phyloP scores from a whole-genome alignment of 2,113 vertebrate species.

The Dromiciops gliroides region DNA sequence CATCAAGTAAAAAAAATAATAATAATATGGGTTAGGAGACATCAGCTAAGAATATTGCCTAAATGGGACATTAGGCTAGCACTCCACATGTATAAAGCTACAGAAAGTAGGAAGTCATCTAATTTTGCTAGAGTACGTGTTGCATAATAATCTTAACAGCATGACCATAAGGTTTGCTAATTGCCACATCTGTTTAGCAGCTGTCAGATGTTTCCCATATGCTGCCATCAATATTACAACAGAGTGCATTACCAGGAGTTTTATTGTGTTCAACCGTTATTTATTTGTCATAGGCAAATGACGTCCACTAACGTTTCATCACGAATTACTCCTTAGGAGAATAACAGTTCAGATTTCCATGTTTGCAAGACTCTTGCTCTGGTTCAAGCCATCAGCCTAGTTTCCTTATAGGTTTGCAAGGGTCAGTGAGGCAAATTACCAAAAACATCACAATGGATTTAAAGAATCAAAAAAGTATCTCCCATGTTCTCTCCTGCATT shows the following conservation, averaged over 20 bases:
- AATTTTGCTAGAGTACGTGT: conserved; percentile 80
- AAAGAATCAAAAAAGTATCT: conserved; percentile 19
- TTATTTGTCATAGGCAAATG: conserved; percentile 86
- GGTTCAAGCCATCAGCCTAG: not conserved
- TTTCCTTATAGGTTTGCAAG: not conserved
- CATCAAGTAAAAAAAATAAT: conserved; percentile 71
- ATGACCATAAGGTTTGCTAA: conserved; percentile 90
- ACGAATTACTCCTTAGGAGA: conserved; percentile 77
- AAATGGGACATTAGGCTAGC: conserved; percentile 56
- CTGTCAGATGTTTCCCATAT: conserved; percentile 89
- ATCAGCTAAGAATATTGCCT: conserved; percentile 38
- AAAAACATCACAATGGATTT: conserved; percentile 23
- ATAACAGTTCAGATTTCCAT: not conserved
- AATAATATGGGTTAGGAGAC: conserved; percentile 43
- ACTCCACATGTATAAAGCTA: conserved; percentile 71
- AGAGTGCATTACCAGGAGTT: conserved; percentile 83
- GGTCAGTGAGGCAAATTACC: not conserved
- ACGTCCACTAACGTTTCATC: conserved; percentile 80
- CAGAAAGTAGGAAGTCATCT: conserved; percentile 77
- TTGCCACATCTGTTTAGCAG: conserved; percentile 91
- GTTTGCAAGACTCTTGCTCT: not conserved
- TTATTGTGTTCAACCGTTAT: conserved; percentile 85
- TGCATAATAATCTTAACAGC: conserved; percentile 84
- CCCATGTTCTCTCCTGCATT: conserved; percentile 30
- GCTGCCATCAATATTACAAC: conserved; percentile 86